A percentile compares a stretch with the other conserved stretches of the same genome.
phyloP scores from a whole-genome alignment of 2,797 vertebrate species.

The Mico argentatus region DNA sequence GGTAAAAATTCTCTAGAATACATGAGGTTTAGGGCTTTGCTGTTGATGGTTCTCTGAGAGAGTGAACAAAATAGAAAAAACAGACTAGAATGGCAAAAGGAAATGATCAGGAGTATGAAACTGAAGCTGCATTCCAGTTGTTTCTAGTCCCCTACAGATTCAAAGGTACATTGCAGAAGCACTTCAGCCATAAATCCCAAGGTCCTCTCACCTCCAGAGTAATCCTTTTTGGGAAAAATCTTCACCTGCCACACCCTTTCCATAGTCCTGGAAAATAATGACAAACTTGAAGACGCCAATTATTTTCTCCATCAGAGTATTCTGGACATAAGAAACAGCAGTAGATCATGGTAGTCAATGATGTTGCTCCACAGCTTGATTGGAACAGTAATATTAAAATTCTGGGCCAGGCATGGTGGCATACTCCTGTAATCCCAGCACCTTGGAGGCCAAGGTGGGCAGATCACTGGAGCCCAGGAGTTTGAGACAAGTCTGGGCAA shows the following conservation, averaged over 20 bases:
- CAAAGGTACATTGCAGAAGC: not conserved
- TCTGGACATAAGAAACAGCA: not conserved
- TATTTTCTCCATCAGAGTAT: not conserved
- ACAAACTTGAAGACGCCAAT: not conserved
- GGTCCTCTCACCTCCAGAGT: not conserved
- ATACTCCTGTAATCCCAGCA: too few species aligned
- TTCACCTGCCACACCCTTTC: not conserved
- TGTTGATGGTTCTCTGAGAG: not conserved
- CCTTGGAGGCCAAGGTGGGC: not conserved
- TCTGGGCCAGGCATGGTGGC: not conserved
- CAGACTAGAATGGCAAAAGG: not conserved
- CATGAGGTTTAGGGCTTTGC: not conserved
- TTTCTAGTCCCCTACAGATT: not conserved
- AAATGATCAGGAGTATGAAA: not conserved
- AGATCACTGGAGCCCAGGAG: not conserved
- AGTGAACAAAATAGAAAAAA: constrained; percentile 5
- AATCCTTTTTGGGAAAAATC: not conserved
- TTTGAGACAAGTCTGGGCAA: not conserved
- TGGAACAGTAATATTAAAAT: not conserved
- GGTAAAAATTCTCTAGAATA: not conserved
- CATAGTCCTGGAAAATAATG: not conserved
- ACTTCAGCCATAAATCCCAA: not conserved
- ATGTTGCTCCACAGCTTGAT: not conserved
- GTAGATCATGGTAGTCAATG: not conserved
- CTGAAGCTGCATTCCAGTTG: not conserved